A percentile compares a stretch with the other conserved stretches of the same genome.
Conservation (phyloP, 2,888 invertebrate genomes). For the Bibio marci region DNA sequence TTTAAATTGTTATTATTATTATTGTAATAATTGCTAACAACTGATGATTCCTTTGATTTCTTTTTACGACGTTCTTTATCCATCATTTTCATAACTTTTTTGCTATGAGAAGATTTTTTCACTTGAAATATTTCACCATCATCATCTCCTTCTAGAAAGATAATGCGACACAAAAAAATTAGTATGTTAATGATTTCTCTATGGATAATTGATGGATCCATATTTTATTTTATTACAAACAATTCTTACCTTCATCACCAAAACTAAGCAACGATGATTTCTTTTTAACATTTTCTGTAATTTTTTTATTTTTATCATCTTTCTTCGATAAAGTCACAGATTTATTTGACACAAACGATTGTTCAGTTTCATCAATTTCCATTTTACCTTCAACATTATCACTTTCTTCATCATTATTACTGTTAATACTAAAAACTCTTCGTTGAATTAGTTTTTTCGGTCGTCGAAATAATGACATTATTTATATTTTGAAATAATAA, state of each 20-base stretch:
- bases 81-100: slow-evolving; percentile 67
- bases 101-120: slow-evolving; percentile 87
- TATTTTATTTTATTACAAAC: slow-evolving; percentile 5
- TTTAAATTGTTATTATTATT: slow-evolving; percentile 2
- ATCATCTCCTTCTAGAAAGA: slow-evolving; percentile 31
- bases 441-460: slow-evolving; percentile 63
- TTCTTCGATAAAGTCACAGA: slow-evolving; percentile 3
- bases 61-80: slow-evolving; percentile 56
- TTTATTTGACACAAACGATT: too few relatives aligned
- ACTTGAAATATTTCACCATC: slow-evolving; percentile 87
- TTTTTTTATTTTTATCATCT: slow-evolving; percentile 14
- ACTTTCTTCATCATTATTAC: slow-evolving; percentile 45
- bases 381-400: slow-evolving; percentile 28
- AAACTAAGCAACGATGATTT: slow-evolving; percentile 55
- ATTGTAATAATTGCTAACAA: slow-evolving; percentile 3
- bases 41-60: slow-evolving; percentile 19
- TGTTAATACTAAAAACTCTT: slow-evolving; percentile 51
- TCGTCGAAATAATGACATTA: slow-evolving; percentile 46
- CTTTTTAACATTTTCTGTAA: slow-evolving; percentile 21
- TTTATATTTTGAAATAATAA: too few relatives aligned
- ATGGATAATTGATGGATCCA: background rate
- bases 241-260: slow-evolving; percentile 46
- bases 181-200: background rate
- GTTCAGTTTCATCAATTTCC: slow-evolving; percentile 21
- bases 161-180: background rate